Percentiles rank a stretch among this genome's conserved stretches.
Conservation (phyloP, 53 echinoderm and acorn worm species). For the Pentamera pediparva region DNA sequence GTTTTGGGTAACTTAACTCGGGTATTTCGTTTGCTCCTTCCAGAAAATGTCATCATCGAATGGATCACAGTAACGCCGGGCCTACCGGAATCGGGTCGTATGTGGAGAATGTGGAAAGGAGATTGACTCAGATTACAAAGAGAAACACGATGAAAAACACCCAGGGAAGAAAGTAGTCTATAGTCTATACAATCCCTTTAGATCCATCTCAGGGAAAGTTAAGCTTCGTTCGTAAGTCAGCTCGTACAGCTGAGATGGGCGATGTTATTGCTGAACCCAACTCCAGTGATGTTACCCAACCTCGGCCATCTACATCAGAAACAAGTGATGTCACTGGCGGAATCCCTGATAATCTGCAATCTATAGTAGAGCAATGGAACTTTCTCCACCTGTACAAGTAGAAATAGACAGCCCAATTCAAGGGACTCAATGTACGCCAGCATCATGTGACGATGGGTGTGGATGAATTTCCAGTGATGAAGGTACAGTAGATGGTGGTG, state of each 20-base stretch:
- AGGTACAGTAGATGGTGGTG: conserved; percentile 8
- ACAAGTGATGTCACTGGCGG: not conserved
- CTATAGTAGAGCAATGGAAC: conserved; percentile 12
- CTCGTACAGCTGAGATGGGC: conserved; percentile 7
- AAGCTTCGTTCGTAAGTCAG: conserved; percentile 12
- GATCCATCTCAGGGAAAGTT: conserved; percentile 22
- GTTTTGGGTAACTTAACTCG: no score
- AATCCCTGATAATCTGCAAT: conserved; percentile 15
- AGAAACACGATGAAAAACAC: conserved; percentile 22
- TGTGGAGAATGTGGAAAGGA: conserved; percentile 16
- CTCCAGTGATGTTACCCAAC: conserved; percentile 9
- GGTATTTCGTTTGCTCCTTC: not conserved
- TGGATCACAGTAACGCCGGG: conserved; percentile 5
- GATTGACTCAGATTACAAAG: conserved; percentile 24
- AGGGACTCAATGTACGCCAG: not conserved
- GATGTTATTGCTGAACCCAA: conserved; percentile 5
- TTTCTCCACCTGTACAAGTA: not conserved
- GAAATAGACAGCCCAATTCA: conserved; percentile 6
- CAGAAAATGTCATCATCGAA: conserved; percentile 10
- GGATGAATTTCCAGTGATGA: conserved; percentile 10
- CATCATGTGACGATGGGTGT: not conserved
- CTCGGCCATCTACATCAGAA: conserved; percentile 22
- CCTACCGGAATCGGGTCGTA: conserved; percentile 4
- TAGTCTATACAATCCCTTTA: conserved; percentile 18
- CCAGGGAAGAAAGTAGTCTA: conserved; percentile 20